phyloP scores from a whole-genome alignment of 1,140 invertebrate species.

The Drosophila ficusphila region DNA sequence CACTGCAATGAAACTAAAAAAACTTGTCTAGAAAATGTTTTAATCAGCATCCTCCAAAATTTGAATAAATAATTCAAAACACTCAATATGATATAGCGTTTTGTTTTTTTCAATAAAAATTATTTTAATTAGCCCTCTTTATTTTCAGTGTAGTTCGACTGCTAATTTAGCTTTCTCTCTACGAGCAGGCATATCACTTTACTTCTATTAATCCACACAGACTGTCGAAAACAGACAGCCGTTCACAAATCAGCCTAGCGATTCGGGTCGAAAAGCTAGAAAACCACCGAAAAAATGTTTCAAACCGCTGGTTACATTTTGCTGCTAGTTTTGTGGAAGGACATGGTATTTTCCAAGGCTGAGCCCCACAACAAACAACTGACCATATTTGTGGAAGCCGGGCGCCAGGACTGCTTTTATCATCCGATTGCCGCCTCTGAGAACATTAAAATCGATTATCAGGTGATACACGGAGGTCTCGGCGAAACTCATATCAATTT shows the following conservation, averaged over 20 bases:
- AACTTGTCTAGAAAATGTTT: no score
- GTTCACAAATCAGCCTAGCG: constrained; percentile 2
- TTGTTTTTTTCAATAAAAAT: no score
- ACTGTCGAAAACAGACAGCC: neutral
- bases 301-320: constrained; percentile 27
- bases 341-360: neutral
- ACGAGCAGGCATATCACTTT: neutral
- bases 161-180: neutral
- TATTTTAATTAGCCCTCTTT: no score
- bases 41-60: neutral
- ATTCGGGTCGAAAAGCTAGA: constrained; percentile 8
- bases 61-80: neutral
- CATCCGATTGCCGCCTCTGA: constrained; percentile 86
- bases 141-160: neutral
- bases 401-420: constrained; percentile 89
- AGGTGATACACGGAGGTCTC: constrained; percentile 90
- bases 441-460: constrained; percentile 89
- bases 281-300: constrained; percentile 42
- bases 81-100: no score
- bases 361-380: constrained; percentile 86
- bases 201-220: neutral
- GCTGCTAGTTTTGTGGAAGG: neutral
- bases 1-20: neutral
- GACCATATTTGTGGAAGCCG: constrained; percentile 88
- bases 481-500: constrained; percentile 92